phyloP scores from a whole-genome alignment of 2,888 invertebrate genomes.

The Galerucella calmariensis region DNA sequence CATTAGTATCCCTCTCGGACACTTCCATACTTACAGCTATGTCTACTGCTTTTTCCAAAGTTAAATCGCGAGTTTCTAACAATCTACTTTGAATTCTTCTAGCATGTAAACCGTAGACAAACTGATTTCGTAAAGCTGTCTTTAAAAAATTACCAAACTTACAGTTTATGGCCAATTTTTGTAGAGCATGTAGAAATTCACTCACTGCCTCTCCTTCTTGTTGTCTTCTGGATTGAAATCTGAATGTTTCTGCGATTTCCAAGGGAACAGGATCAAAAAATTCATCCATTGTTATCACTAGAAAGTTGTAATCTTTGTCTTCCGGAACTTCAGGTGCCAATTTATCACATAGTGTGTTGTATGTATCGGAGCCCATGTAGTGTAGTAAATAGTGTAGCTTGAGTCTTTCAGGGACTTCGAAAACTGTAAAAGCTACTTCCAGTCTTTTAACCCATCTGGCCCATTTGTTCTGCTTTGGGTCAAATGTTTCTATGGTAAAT shows the following conservation, averaged over 20 bases:
- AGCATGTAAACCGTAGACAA: neutral
- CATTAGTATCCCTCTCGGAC: no score
- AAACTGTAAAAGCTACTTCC: slow-evolving; percentile 37
- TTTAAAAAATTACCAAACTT: slow-evolving; percentile 13
- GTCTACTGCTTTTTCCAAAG: no score
- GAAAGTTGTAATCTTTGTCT: slow-evolving; percentile 11
- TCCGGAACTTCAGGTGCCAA: slow-evolving; percentile 32
- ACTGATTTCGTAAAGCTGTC: slow-evolving; percentile 15
- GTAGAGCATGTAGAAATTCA: slow-evolving; percentile 31
- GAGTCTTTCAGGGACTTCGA: slow-evolving; percentile 18
- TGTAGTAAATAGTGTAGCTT: slow-evolving; percentile 27
- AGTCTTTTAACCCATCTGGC: slow-evolving; percentile 34
- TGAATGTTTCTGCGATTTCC: slow-evolving; percentile 43
- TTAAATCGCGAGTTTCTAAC: no score
- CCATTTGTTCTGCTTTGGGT: no score
- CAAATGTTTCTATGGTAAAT: no score
- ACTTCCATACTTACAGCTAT: no score
- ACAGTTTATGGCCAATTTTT: no score
- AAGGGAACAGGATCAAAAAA: slow-evolving; percentile 1
- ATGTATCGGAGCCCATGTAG: slow-evolving; percentile 35
- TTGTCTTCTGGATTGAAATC: slow-evolving; percentile 48
- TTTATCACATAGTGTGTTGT: slow-evolving; percentile 31
- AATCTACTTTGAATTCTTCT: slow-evolving; percentile 31
- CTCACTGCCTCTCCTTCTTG: slow-evolving; percentile 43
- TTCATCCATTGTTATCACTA: slow-evolving; percentile 10